phyloP scores from a whole-genome alignment of 1,140 invertebrate genomes.

The Rhizoglyphus robini region DNA sequence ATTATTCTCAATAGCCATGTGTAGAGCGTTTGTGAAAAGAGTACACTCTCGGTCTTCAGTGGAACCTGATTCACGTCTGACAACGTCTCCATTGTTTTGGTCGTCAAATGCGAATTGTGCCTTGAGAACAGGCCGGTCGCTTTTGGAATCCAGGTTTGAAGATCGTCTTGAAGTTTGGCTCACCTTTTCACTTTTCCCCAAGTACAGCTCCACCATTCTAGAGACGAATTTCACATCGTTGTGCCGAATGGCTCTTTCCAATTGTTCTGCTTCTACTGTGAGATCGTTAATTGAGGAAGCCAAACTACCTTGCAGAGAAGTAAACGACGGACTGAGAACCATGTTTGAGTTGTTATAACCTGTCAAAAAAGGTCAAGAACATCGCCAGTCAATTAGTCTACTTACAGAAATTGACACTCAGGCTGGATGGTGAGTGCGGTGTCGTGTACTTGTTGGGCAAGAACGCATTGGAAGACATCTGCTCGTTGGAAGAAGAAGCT shows the following conservation, averaged over 20 bases:
- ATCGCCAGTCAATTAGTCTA: not conserved
- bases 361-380: not conserved
- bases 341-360: not conserved
- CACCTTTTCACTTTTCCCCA: conserved; percentile 33
- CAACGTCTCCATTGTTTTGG: not conserved
- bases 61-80: not conserved
- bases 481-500: conserved; percentile 7
- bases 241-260: conserved; percentile 41
- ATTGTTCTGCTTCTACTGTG: conserved; percentile 38
- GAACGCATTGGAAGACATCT: conserved; percentile 11
- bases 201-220: conserved; percentile 41
- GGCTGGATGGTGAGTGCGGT: conserved; percentile 4
- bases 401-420: conserved; percentile 8
- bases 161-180: not conserved
- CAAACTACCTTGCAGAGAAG: conserved; percentile 31
- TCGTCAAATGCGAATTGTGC: not conserved
- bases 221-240: conserved; percentile 41
- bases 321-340: not conserved
- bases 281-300: conserved; percentile 42
- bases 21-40: conserved; percentile 43
- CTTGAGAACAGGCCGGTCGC: not conserved
- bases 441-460: not conserved
- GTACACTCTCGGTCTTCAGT: conserved; percentile 24
- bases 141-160: not conserved
- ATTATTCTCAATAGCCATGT: conserved; percentile 43